Percentiles rank a stretch among this genome's conserved stretches.
Conservation (phyloP, 1,140 invertebrate genomes). For the Zophobas morio region DNA sequence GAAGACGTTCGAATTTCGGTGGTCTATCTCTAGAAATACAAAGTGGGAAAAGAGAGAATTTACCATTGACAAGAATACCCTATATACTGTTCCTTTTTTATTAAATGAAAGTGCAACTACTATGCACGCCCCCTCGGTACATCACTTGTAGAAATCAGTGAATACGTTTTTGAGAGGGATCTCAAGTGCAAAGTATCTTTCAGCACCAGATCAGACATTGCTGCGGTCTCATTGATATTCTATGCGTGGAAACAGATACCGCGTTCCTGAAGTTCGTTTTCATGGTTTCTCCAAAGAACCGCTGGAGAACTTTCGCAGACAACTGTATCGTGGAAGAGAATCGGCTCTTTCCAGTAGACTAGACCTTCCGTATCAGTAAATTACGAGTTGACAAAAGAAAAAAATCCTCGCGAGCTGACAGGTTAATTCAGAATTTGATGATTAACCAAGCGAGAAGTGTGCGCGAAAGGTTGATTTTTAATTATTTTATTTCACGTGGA, state of each 20-base stretch:
- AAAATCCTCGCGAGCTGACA: background rate
- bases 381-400: constrained; percentile 5
- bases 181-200: constrained; percentile 49
- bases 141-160: constrained; percentile 40
- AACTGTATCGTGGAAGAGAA: constrained; percentile 48
- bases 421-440: background rate
- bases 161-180: constrained; percentile 45
- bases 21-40: too few species aligned
- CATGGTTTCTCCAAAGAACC: constrained; percentile 48
- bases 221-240: constrained; percentile 54
- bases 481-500: constrained; percentile 2
- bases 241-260: constrained; percentile 53
- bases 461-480: constrained; percentile 6
- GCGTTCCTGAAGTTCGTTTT: constrained; percentile 50
- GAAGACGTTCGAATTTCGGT: too few species aligned
- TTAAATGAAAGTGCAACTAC: background rate
- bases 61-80: too few species aligned
- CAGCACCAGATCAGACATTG: constrained; percentile 32
- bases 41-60: too few species aligned
- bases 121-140: constrained; percentile 7
- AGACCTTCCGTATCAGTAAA: constrained; percentile 14
- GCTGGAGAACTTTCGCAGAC: constrained; percentile 45
- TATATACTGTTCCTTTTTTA: background rate
- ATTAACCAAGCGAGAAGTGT: background rate
- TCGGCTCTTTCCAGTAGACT: constrained; percentile 5